Evolutionary conservation across 2,113 vertebrate genomes (phyloP), one percentile per base, ranked within the genome.

Genomic region (Peucedramus taeniatus): DNA sequence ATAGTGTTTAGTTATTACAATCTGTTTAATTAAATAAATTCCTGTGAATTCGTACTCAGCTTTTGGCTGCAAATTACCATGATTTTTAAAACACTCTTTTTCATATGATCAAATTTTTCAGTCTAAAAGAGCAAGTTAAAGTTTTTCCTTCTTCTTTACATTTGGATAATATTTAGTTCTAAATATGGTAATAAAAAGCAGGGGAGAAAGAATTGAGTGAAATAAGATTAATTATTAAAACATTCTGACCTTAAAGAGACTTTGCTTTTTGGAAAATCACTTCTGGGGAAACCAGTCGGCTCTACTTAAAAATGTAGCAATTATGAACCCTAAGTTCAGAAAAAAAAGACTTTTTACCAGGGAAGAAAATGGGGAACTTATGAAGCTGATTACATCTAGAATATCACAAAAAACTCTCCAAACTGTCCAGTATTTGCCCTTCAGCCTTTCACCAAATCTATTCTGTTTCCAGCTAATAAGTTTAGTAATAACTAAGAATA

Each of bases 181-280:
- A 72, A 76, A 47, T 61, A 79, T 44, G 11, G 5, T 14, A 59
- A 74, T 51, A 76, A 83, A 79, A 20, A 71, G 4, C 15, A 53
- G 3, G 12, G 9, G 21, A 44, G 7, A 72, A 88, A 60, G 6
- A 75, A 54, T 3, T 31, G 11, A 85, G 27, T 8, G 7, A 50
- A 92, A 47, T 26, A 75, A 56, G 9, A 82, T 64, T 50, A 70
- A 89, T 89, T 93, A 87, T 85, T 89, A 75, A 89, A 87, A 59
- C 3, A 54, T 35, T 70, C 22, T 78, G 64, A 78, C 35, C 44
- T 79, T 82, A 89, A 84, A 82, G 13, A 66, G 10, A 35, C 11
- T 69, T 44, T 19, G 4, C 3, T 24, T 83, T 90, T 50, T 69
- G 16, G 44, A 88, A 82, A 72, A 75, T 64, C 11, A 79, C 16